These are phyloP conservation scores for Steinernema scapterisci DNA, from an alignment of 2,888 invertebrate species.

Conservation along the genomic window DNA sequence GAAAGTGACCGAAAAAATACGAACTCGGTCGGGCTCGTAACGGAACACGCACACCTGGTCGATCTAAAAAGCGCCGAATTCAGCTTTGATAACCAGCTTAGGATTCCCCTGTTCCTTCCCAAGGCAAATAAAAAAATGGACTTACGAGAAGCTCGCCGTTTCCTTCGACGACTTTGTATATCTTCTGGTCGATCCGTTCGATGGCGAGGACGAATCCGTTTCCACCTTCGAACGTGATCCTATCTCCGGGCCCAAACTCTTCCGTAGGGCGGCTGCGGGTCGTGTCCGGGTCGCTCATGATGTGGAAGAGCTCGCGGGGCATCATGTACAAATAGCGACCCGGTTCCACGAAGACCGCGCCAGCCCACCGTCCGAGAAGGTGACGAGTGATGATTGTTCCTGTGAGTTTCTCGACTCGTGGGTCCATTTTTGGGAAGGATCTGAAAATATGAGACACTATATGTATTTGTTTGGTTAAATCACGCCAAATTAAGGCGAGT, in stretches of 20 bases:
- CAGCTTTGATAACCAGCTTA: no score
- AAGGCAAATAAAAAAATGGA: not conserved
- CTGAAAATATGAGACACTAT: no score
- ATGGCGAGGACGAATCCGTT: conserved; percentile 10
- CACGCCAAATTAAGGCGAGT: no score
- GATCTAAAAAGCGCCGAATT: not conserved
- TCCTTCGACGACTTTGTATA: not conserved
- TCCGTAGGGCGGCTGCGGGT: conserved; percentile 6
- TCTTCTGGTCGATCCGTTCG: conserved; percentile 13
- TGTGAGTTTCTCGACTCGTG: not conserved
- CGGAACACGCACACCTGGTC: not conserved
- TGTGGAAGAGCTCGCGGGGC: not conserved
- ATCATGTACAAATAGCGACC: not conserved
- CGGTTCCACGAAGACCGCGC: conserved; percentile 9
- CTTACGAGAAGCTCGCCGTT: not conserved
- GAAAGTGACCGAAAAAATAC: not conserved
- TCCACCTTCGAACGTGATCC: not conserved
- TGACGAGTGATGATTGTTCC: not conserved
- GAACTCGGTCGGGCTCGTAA: not conserved
- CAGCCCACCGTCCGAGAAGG: not conserved
- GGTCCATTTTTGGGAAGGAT: no score
- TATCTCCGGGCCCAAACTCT: not conserved
- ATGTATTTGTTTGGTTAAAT: no score
- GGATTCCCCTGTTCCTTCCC: no score
- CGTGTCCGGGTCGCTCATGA: not conserved